Percentiles rank a stretch among this genome's conserved stretches.
phyloP scores from a whole-genome alignment of 2,888 invertebrate genomes.

The Teinopalpus imperialis region DNA sequence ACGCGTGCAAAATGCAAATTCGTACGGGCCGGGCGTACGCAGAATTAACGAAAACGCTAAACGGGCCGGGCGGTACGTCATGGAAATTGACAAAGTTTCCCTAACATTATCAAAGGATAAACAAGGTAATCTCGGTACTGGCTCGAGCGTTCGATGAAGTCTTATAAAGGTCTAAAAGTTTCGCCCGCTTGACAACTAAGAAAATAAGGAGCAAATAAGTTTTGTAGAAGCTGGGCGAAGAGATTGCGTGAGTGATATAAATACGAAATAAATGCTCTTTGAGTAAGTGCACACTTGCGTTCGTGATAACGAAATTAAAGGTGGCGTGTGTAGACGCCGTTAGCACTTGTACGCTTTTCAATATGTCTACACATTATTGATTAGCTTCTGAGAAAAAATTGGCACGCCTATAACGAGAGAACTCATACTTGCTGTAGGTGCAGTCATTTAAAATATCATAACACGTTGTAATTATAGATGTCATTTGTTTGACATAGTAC shows the following conservation, averaged over 20 bases:
- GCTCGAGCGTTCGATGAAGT: constrained; percentile 19
- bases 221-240: constrained; percentile 20
- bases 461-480: constrained; percentile 30
- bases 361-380: constrained; percentile 64
- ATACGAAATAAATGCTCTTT: constrained; percentile 27
- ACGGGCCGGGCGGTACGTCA: constrained; percentile 46
- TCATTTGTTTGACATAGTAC: constrained; percentile 12
- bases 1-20: constrained; percentile 82
- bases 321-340: constrained; percentile 52
- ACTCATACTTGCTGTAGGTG: constrained; percentile 31
- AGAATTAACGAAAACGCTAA: constrained; percentile 69
- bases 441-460: constrained; percentile 35
- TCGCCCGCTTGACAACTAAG: constrained; percentile 8
- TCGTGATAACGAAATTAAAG: constrained; percentile 37
- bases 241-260: constrained; percentile 25
- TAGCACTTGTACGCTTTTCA: constrained; percentile 55
- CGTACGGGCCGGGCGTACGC: constrained; percentile 61
- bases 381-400: constrained; percentile 63
- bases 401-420: constrained; percentile 44
- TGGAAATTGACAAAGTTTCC: constrained; percentile 74
- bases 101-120: constrained; percentile 61
- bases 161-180: constrained; percentile 14
- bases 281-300: constrained; percentile 29
- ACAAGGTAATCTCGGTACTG: constrained; percentile 51
- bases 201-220: constrained; percentile 19